These are phyloP conservation scores for Strigops habroptila DNA, from an alignment of 2,113 vertebrate genomes.

Conservation along the genomic window DNA sequence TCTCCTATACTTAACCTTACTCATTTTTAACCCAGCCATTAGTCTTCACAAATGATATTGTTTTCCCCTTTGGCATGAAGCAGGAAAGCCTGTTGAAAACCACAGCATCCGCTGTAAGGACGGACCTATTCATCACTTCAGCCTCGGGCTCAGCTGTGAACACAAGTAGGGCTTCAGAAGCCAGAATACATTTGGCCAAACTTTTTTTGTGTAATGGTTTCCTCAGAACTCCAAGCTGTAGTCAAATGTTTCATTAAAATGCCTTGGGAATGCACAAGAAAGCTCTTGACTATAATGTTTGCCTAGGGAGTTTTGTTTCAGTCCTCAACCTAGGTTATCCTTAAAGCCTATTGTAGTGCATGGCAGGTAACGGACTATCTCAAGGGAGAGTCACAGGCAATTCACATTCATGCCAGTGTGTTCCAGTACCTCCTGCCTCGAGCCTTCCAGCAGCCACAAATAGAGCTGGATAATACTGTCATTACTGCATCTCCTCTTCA, in stretches of 20 bases:
- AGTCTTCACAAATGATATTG: not conserved
- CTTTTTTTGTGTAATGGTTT: not conserved
- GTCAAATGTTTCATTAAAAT: slow-evolving; percentile 10
- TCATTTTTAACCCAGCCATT: slow-evolving; percentile 3
- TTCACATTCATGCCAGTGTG: not conserved
- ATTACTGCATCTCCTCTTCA: not conserved
- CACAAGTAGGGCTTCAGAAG: not conserved
- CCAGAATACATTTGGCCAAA: slow-evolving; percentile 29
- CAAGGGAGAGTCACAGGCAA: not conserved
- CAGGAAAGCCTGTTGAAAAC: slow-evolving; percentile 19
- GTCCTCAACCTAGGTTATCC: not conserved
- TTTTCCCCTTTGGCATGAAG: not conserved
- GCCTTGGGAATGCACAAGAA: not conserved
- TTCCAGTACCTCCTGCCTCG: not conserved
- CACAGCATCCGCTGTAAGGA: not conserved
- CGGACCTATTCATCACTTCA: not conserved
- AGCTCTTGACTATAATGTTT: not conserved
- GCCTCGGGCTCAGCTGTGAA: not conserved
- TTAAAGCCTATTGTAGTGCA: slow-evolving; percentile 4
- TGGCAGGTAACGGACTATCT: not conserved
- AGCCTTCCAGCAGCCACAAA: slow-evolving; percentile 6
- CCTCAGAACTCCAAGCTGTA: slow-evolving; percentile 10
- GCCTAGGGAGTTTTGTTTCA: not conserved
- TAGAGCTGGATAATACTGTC: not conserved
- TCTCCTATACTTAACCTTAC: not conserved